A percentile compares a stretch with the other conserved stretches of the same genome.
phyloP scores from a whole-genome alignment of 2,888 invertebrate genomes.

The Candidula unifasciata region DNA sequence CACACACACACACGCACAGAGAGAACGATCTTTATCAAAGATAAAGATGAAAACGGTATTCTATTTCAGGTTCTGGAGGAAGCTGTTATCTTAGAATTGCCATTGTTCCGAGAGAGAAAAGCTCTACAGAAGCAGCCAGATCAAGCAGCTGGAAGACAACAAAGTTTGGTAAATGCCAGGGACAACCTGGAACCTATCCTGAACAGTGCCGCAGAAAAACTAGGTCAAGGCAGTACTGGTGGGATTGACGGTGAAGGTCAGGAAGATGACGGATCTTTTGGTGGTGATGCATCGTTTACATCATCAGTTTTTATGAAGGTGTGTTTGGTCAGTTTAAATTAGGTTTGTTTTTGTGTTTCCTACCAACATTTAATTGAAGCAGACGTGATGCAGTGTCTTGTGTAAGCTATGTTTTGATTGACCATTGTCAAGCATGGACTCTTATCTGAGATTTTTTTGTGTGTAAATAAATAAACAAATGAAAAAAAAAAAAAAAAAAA shows the following conservation, averaged over 20 bases:
- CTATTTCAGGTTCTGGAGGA: slow-evolving; percentile 38
- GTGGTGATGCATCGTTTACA: not conserved
- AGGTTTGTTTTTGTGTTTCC: not conserved
- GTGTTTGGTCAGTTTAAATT: not conserved
- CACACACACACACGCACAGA: no score
- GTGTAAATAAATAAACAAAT: no score
- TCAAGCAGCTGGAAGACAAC: slow-evolving; percentile 17
- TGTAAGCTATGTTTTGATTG: no score
- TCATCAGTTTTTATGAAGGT: slow-evolving; percentile 45
- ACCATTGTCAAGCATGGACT: no score
- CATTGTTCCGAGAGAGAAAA: slow-evolving; percentile 33
- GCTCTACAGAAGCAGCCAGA: slow-evolving; percentile 1
- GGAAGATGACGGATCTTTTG: slow-evolving; percentile 14
- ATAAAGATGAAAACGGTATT: not conserved
- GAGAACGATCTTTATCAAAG: no score
- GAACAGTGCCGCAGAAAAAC: not conserved
- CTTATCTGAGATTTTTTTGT: no score
- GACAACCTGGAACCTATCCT: slow-evolving; percentile 44
- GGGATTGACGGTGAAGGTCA: not conserved
- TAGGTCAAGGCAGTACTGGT: no score
- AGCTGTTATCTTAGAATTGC: slow-evolving; percentile 15
- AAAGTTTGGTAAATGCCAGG: not conserved
- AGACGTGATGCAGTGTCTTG: no score
- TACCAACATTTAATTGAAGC: no score
- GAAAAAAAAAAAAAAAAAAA: no score